Evolutionary conservation across 2,113 vertebrate genomes (phyloP), one percentile per base, ranked within the genome.

Genomic region (Hemiprocne comata): DNA sequence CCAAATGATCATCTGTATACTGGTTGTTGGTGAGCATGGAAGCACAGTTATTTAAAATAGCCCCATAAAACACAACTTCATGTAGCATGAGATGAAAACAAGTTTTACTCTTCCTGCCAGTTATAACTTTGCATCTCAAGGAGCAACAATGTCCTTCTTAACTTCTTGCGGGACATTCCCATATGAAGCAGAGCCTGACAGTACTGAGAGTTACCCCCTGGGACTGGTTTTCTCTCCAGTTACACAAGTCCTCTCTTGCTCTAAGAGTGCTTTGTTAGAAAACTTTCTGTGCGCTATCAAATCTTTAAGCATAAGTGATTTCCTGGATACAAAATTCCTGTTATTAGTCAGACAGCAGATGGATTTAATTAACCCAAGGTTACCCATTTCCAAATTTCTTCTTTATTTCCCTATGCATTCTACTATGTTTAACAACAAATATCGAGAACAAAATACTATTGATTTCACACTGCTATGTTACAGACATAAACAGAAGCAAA

Each of bases 311-410:
- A 3, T 28, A 80, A 92, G 88, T 20, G 31, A 81, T 90, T 94
- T 74, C 84, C 80, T 65, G 73, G 69, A 92, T 78, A 50, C 50
- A 75, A 51, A 65, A 91, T 75, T 85, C 84, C 80, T 78, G 70
- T 69, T 65, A 80, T 94, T 92, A 93, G 60, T 91, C 87, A 96
- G 70, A 55, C 9, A 94, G 36, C 87, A 95, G 78, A 95, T 95
- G 93, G 87, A 79, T 89, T 93, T 83, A 61, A 94, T 95, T 91
- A 97, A 95, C 62, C 54, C 29, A 62, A 85, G 74, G 62, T 42
- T 93, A 66, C 26, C 71, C 77, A 54, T 54, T 91, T 93, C 66
- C 89, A 95, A 94, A 87, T 79, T 64, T 79, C 58, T 21, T 72
- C 53, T 67, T 67, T 75, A 65, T 69, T 93, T 95, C 54, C 62